Evolutionary conservation across 1,140 invertebrate genomes (phyloP).

Genomic region (Metopolophium dirhodum): DNA sequence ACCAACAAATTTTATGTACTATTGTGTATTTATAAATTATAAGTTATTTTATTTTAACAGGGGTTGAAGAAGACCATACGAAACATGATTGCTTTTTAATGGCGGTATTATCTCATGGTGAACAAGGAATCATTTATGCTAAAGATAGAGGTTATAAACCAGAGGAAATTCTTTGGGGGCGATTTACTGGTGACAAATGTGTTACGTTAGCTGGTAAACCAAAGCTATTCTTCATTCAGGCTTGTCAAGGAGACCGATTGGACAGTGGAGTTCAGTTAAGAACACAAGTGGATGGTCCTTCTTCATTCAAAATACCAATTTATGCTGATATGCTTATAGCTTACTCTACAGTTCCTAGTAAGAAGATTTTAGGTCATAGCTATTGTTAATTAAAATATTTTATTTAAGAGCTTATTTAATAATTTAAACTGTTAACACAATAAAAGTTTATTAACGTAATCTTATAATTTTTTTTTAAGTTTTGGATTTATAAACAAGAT

Average conservation of each 20-base stretch:
- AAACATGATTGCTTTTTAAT: conserved; percentile 81
- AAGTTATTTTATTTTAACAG: conserved; percentile 63
- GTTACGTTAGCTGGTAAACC: conserved; percentile 89
- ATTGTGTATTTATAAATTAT: not conserved
- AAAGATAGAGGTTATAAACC: conserved; percentile 85
- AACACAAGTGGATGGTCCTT: conserved; percentile 76
- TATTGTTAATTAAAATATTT: not conserved
- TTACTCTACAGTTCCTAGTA: conserved; percentile 92
- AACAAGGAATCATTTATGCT: conserved; percentile 85
- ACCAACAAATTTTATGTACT: too few species aligned
- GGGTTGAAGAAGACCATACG: conserved; percentile 74
- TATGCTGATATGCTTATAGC: conserved; percentile 94
- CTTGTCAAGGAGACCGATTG: conserved; percentile 86
- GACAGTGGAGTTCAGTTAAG: conserved; percentile 75
- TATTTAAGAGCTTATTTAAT: too few species aligned
- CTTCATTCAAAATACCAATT: conserved; percentile 82
- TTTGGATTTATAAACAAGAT: too few species aligned
- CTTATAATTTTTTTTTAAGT: too few species aligned
- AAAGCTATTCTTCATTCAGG: conserved; percentile 90
- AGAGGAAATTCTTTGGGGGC: conserved; percentile 76
- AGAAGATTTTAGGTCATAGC: conserved; percentile 49
- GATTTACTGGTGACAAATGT: conserved; percentile 87
- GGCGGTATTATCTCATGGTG: conserved; percentile 88
- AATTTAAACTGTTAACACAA: too few species aligned
- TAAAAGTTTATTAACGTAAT: not conserved